Evolutionary conservation across 30 jellyfish, hydroid and myxozoan genomes (phyloP).

Genomic region (Hydra vulgaris): DNA sequence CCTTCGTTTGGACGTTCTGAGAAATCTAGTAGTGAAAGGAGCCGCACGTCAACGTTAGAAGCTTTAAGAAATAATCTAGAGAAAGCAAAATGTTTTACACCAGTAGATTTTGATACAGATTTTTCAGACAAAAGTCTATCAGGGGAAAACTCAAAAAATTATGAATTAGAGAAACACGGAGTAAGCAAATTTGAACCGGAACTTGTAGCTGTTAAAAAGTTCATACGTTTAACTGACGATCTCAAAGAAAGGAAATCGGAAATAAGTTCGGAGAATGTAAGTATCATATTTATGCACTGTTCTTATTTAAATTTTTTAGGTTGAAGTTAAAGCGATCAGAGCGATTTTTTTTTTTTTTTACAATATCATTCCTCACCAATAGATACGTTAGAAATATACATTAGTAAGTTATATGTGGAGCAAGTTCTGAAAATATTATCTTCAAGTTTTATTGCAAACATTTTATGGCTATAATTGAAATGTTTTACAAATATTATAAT

Average conservation of each 20-base stretch:
- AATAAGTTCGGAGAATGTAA: not conserved
- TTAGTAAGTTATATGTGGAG: no score
- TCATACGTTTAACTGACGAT: not conserved
- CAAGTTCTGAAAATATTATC: no score
- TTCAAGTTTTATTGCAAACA: no score
- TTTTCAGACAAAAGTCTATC: not conserved
- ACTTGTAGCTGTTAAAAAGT: conserved; percentile 11
- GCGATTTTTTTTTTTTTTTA: no score
- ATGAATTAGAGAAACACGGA: no score
- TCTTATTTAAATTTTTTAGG: no score
- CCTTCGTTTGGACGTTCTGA: conserved; percentile 42
- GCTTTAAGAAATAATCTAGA: conserved; percentile 1
- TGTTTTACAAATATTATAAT: no score
- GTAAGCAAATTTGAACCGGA: not conserved
- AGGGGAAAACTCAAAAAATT: not conserved
- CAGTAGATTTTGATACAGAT: not conserved
- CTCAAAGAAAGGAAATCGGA: not conserved
- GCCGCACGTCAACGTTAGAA: conserved; percentile 65
- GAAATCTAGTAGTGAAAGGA: conserved; percentile 77
- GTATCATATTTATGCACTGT: no score
- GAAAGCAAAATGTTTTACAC: not conserved
- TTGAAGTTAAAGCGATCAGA: no score
- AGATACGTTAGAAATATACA: no score
- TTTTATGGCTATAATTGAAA: no score
- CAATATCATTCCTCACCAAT: no score